A percentile compares a stretch with the other conserved stretches of the same genome.
These are phyloP conservation scores for Epinephelus cyanopodus DNA, from an alignment of 2,113 vertebrate genomes.

Conservation along the genomic window DNA sequence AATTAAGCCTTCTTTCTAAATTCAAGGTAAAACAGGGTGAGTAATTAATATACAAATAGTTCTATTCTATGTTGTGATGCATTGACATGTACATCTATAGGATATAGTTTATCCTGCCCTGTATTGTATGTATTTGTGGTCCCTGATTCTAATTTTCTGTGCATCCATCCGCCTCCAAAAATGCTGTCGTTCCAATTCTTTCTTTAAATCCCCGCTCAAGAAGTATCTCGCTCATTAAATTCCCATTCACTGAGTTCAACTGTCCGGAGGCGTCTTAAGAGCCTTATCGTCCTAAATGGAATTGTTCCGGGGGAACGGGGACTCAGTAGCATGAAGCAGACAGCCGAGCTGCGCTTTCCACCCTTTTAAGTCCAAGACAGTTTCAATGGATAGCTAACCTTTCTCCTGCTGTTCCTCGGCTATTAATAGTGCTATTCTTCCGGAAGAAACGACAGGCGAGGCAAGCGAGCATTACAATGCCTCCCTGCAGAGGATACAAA, in stretches of 20 bases:
- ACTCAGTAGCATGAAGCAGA: conserved; percentile 7
- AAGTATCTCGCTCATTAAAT: not conserved
- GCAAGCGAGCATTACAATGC: conserved; percentile 34
- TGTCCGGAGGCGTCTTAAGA: conserved; percentile 7
- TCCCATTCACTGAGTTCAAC: not conserved
- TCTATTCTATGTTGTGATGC: not conserved
- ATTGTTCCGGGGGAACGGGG: not conserved
- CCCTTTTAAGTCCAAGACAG: conserved; percentile 54
- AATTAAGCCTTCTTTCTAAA: too few relatives aligned
- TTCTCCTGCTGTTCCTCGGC: conserved; percentile 65
- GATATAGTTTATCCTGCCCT: not conserved
- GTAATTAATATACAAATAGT: too few relatives aligned
- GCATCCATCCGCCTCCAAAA: not conserved
- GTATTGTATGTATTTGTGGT: too few relatives aligned
- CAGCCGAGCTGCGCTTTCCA: conserved; percentile 37
- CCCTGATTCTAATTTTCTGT: conserved; percentile 1
- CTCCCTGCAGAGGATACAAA: conserved; percentile 41
- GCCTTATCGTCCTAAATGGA: conserved; percentile 1
- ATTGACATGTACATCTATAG: not conserved
- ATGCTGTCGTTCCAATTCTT: not conserved
- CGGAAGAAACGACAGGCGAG: conserved; percentile 33
- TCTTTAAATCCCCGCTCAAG: not conserved
- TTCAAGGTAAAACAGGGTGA: too few relatives aligned
- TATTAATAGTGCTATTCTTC: conserved; percentile 69
- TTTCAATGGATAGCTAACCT: conserved; percentile 67